A percentile compares a stretch with the other conserved stretches of the same genome.
phyloP scores from a whole-genome alignment of 2,113 vertebrate genomes.

The Oostethus manadensis region DNA sequence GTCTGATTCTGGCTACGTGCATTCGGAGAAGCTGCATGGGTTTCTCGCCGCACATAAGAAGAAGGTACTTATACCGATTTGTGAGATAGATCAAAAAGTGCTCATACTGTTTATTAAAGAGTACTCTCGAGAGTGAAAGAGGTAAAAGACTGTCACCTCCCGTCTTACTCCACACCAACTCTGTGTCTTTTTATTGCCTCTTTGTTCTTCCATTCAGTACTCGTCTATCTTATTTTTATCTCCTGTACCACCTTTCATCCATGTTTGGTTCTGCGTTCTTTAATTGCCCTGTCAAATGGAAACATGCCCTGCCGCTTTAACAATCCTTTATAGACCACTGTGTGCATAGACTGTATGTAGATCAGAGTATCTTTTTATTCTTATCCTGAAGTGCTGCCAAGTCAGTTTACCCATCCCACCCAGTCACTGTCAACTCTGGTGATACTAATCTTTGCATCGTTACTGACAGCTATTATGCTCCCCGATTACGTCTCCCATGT shows the following conservation, averaged over 20 bases:
- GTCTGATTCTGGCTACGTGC: conserved; percentile 63
- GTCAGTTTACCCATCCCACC: not conserved
- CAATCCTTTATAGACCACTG: conserved; percentile 2
- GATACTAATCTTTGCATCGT: conserved; percentile 18
- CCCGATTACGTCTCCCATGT: conserved; percentile 8
- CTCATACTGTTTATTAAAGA: conserved; percentile 53
- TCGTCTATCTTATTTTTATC: conserved; percentile 6
- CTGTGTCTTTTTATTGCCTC: conserved; percentile 40
- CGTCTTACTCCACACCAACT: conserved; percentile 53
- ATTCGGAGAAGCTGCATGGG: conserved; percentile 74
- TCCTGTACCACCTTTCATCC: not conserved
- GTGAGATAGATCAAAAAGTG: conserved; percentile 50
- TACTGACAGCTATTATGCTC: conserved; percentile 16
- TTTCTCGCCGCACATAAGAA: conserved; percentile 72
- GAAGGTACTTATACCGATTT: conserved; percentile 61
- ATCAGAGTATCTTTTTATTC: not conserved
- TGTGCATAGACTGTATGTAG: conserved; percentile 8
- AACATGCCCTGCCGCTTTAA: conserved; percentile 4
- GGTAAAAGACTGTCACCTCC: conserved; percentile 54
- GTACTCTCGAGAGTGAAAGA: conserved; percentile 31
- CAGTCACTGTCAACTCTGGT: not conserved
- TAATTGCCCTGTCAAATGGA: conserved; percentile 8
- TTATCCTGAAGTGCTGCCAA: conserved; percentile 6
- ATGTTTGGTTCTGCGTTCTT: conserved; percentile 10
- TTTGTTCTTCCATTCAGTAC: conserved; percentile 35